Percentiles rank a stretch among this genome's conserved stretches.
phyloP scores from a whole-genome alignment of 2,888 invertebrate genomes.

The Polietes domitor region DNA sequence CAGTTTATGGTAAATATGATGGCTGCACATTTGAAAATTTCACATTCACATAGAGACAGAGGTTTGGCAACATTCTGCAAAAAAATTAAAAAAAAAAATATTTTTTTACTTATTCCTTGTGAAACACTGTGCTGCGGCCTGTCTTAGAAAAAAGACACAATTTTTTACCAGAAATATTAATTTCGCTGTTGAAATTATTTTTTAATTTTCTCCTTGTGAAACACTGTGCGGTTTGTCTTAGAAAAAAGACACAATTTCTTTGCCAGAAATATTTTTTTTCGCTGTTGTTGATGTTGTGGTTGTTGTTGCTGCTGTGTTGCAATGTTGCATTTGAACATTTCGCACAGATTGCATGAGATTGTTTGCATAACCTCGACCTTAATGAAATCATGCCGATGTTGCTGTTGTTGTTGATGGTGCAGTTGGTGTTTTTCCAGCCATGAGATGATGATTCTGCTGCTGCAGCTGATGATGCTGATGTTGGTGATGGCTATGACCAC shows the following conservation, averaged over 20 bases:
- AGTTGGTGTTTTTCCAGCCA: constrained; percentile 35
- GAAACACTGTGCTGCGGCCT: too few relatives aligned
- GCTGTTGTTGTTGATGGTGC: constrained; percentile 54
- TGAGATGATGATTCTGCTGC: constrained; percentile 5
- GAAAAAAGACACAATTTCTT: constrained; percentile 61
- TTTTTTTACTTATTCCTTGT: too few relatives aligned
- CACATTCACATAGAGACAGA: too few relatives aligned
- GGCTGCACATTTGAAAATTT: too few relatives aligned
- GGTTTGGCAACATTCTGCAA: too few relatives aligned
- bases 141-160: constrained; percentile 50
- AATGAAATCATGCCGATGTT: constrained; percentile 75
- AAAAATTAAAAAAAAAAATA: too few relatives aligned
- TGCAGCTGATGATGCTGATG: constrained; percentile 12
- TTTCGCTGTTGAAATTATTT: too few relatives aligned
- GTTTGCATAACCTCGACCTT: constrained; percentile 79
- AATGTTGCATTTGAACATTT: constrained; percentile 53
- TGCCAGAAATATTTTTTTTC: constrained; percentile 66
- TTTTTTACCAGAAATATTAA: constrained; percentile 65
- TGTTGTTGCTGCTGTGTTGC: constrained; percentile 8
- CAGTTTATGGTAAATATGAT: too few relatives aligned
- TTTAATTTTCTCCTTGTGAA: too few relatives aligned
- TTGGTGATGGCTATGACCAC: constrained; percentile 36
- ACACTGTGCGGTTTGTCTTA: background rate
- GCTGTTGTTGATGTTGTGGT: constrained; percentile 69
- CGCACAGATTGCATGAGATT: constrained; percentile 70